phyloP scores from a whole-genome alignment of 2,888 invertebrate species.

The Pocota personata region DNA sequence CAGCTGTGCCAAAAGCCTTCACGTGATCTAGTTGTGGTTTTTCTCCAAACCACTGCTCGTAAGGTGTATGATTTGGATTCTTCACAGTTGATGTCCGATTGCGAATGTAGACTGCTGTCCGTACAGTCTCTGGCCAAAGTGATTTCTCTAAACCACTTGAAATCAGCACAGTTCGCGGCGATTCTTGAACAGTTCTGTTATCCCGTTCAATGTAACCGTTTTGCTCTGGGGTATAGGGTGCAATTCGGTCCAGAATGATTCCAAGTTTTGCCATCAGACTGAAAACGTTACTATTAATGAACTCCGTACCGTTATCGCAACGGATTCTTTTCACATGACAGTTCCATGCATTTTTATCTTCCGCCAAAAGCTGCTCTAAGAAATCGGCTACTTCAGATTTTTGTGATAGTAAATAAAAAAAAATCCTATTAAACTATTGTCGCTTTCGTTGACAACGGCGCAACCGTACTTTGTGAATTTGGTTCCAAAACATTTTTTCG shows the following conservation, averaged over 20 bases:
- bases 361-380: too few species aligned
- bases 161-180: too few species aligned
- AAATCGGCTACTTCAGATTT: too few species aligned
- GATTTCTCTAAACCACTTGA: background rate
- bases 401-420: too few species aligned
- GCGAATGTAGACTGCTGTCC: conserved; percentile 73
- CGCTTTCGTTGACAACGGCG: too few species aligned
- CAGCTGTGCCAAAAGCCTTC: background rate
- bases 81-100: conserved; percentile 51
- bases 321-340: too few species aligned
- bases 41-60: background rate
- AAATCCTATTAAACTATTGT: too few species aligned
- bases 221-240: conserved; percentile 74
- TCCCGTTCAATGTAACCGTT: conserved; percentile 76
- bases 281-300: conserved; percentile 3
- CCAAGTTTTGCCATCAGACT: conserved; percentile 1
- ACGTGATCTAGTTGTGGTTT: background rate
- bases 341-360: too few species aligned
- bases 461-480: background rate
- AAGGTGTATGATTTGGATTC: background rate
- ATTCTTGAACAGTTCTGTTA: conserved; percentile 66
- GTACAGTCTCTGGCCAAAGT: conserved; percentile 76
- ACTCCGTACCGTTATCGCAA: conserved; percentile 11
- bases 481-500: background rate
- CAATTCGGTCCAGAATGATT: background rate